These are phyloP conservation scores for Pantherophis vulpinus DNA, from an alignment of 2,797 vertebrate species.

Conservation along the genomic window DNA sequence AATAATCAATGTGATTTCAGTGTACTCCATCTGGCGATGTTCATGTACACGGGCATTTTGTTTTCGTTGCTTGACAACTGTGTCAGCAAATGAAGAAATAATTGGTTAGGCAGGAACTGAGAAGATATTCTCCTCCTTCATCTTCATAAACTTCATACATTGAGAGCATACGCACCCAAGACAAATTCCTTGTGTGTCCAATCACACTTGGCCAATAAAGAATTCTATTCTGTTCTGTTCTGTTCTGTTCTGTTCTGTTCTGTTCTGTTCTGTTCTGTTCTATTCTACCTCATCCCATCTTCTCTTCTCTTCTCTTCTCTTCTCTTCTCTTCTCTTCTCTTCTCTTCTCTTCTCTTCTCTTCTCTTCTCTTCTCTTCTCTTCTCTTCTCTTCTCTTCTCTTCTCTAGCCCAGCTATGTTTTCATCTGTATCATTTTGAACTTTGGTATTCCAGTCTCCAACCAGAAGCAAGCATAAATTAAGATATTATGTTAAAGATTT, in stretches of 20 bases:
- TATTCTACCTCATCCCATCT: no score
- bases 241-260: no score
- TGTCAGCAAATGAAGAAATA: neutral
- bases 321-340: no score
- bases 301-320: no score
- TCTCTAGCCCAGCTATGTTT: neutral
- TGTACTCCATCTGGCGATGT: neutral
- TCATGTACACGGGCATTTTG: neutral
- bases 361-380: no score
- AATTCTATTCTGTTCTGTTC: no score
- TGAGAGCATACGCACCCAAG: no score
- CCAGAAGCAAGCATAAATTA: neutral
- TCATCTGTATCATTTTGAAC: neutral
- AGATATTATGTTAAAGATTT: neutral
- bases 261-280: no score
- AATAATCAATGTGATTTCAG: neutral
- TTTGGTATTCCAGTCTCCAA: neutral
- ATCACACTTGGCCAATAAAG: no score
- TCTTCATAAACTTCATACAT: neutral
- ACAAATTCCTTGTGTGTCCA: no score
- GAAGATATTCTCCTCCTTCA: neutral
- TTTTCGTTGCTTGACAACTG: neutral
- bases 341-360: no score
- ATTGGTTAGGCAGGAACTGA: neutral
- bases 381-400: no score